phyloP scores from a whole-genome alignment of 2,797 vertebrate genomes.

The Platyrinchus mystaceus region DNA sequence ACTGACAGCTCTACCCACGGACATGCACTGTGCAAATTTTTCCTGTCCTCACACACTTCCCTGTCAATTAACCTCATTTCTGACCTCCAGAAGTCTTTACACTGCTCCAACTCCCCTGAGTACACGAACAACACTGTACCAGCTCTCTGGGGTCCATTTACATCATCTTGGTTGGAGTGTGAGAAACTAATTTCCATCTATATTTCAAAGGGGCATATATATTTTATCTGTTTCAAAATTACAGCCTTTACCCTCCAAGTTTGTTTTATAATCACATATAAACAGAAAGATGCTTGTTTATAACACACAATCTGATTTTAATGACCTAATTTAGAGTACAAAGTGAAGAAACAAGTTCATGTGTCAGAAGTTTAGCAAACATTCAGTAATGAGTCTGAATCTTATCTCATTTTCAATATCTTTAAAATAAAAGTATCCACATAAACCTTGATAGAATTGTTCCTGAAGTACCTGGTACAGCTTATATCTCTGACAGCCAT shows the following conservation, averaged over 20 bases:
- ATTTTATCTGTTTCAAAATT: constrained; percentile 43
- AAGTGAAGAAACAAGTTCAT: constrained; percentile 2
- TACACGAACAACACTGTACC: neutral
- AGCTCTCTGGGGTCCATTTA: neutral
- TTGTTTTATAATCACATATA: constrained; percentile 46
- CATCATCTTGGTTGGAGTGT: neutral
- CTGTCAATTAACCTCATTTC: constrained; percentile 61
- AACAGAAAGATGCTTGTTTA: constrained; percentile 46
- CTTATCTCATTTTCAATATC: constrained; percentile 30
- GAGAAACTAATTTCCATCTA: constrained; percentile 25
- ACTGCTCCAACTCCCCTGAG: neutral
- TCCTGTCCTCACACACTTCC: constrained; percentile 24
- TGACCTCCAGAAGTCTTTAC: constrained; percentile 59
- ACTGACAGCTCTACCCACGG: constrained; percentile 10
- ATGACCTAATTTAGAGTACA: constrained; percentile 4
- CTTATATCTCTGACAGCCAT: neutral
- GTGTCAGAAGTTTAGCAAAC: constrained; percentile 16
- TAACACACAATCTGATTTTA: constrained; percentile 21
- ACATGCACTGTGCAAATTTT: constrained; percentile 46
- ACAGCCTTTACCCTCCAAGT: constrained; percentile 1
- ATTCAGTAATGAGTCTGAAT: neutral
- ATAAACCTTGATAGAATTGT: constrained; percentile 1
- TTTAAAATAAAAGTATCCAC: constrained; percentile 29
- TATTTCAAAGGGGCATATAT: neutral
- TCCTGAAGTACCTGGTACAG: neutral